Evolutionary conservation across 1,140 invertebrate species (phyloP), one percentile per base, ranked within the genome.

Genomic region (Ceratina japonica): DNA sequence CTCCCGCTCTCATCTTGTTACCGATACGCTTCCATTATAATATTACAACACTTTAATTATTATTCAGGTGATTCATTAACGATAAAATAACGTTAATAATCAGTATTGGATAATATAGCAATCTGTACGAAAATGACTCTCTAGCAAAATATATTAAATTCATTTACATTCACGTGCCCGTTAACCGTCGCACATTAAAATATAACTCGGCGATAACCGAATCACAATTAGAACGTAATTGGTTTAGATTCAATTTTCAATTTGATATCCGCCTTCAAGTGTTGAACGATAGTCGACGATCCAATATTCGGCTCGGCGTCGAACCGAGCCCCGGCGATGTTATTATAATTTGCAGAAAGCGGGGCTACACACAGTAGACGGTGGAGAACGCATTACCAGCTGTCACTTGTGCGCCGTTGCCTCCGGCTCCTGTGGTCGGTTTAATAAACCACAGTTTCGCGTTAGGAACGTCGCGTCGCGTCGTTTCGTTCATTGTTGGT

Each of bases 401-500:
- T 13, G 56, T 8, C 8, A n/a, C 13, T 24, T n/a, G 66, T 62
- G 0, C 15, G 20, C 5, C 16, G 49, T 27, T 56, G 18, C 44
- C 24, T 56, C 51, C 18, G 16, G 31, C 44, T 49, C 27, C 27
- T 56, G 59, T 44, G 37, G 37, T 56, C 31, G 51, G 51, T 72
- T 78, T 65, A 65, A 78, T 72, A 72, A 78, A 65, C 76, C 76
- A 52, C 61, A n/a, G 76, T 49, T 78, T 72, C 75, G 59, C 49
- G 59, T 51, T 64, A 64, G 68, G 31, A 49, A 51, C 59, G 31
- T 63, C 51, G 76, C 49, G 63, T 52, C 51, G 69, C 59, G 31
- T 63, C 51, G 76, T 58, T 72, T 62, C 51, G 69, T 78, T 78
- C 61, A 56, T 72, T 51, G 68, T 22, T 31, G 68, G 51, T 78